These are phyloP conservation scores for Himantopus leucocephalus DNA, from an alignment of 2,113 vertebrate species.

Conservation along the genomic window DNA sequence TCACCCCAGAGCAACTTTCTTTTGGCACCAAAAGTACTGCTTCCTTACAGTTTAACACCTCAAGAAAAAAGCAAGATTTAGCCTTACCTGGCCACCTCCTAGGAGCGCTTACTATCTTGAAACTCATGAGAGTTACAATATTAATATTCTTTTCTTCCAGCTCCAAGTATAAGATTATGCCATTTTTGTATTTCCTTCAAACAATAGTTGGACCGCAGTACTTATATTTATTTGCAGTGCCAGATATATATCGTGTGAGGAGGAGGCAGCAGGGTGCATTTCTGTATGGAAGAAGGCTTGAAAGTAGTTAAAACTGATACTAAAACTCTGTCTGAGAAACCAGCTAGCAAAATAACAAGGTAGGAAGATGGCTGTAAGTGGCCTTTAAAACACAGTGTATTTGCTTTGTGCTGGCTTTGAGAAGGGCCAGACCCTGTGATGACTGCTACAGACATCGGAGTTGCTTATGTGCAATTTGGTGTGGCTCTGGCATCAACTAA, in stretches of 20 bases:
- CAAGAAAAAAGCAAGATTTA: background rate
- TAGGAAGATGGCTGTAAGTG: background rate
- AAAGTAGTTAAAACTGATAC: background rate
- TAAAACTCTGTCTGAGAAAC: background rate
- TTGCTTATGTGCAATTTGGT: fast-evolving
- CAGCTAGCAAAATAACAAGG: background rate
- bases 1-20: background rate
- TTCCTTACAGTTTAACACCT: background rate
- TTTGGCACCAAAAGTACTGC: background rate
- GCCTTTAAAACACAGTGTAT: background rate
- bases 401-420: background rate
- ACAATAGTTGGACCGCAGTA: background rate
- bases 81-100: background rate
- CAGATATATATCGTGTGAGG: fast-evolving
- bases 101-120: background rate
- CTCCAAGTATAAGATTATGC: background rate
- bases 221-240: background rate
- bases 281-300: background rate
- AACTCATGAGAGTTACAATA: background rate
- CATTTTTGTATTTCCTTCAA: background rate
- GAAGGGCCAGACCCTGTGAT: background rate
- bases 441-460: fast-evolving
- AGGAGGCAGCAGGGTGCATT: background rate
- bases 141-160: background rate
- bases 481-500: background rate